Percentiles rank a stretch among this genome's conserved stretches.
Evolutionary conservation across 2,888 invertebrate genomes (phyloP).

Genomic region (Eueremaeus valkanovi): DNA sequence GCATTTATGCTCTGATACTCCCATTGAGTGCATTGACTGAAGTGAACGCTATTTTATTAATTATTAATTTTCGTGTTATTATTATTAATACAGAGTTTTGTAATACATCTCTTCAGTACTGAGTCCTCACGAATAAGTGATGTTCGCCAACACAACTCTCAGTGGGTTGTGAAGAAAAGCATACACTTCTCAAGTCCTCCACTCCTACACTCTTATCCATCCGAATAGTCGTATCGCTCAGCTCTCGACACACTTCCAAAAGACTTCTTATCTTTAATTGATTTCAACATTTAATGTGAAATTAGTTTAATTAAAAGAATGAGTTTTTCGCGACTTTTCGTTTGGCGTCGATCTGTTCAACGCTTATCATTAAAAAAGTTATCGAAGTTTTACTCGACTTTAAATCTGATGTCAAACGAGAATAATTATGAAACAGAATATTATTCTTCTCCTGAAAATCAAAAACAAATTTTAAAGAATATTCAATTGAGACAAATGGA

Average conservation of each 20-base stretch:
- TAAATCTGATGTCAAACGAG: neutral
- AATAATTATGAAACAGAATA: slow-evolving; percentile 1
- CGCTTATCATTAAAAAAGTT: neutral
- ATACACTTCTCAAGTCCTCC: too few species aligned
- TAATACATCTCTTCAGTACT: neutral
- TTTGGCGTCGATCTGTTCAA: neutral
- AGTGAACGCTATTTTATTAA: neutral
- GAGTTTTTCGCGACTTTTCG: neutral
- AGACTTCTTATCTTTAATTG: neutral
- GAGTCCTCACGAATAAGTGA: too few species aligned
- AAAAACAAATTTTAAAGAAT: slow-evolving; percentile 29
- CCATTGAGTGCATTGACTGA: neutral
- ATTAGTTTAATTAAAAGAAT: neutral
- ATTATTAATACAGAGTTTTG: neutral
- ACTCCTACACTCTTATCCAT: too few species aligned
- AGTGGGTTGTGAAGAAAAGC: neutral
- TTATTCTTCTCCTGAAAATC: neutral
- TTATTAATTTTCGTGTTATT: neutral
- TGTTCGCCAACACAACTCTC: neutral
- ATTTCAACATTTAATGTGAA: neutral
- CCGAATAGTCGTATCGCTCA: neutral
- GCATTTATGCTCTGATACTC: neutral
- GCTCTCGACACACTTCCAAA: neutral
- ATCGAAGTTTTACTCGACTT: neutral
- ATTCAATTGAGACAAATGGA: slow-evolving; percentile 22